A percentile compares a stretch with the other conserved stretches of the same genome.
Evolutionary conservation across 2,797 vertebrate genomes (phyloP).

Genomic region (Peromyscus attwateri): DNA sequence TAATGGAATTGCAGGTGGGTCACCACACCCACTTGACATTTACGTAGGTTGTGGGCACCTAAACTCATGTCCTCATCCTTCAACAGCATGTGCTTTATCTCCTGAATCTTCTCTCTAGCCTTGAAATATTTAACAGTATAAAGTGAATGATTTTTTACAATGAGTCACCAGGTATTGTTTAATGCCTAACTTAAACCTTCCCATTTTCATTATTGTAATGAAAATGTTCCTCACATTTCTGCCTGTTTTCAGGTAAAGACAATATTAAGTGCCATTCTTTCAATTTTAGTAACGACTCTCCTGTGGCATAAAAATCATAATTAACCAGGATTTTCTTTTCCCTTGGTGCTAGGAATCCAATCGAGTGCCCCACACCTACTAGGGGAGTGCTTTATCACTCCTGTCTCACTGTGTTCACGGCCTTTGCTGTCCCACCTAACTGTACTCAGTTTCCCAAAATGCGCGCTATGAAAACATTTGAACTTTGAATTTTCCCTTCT

Average conservation of each 20-base stretch:
- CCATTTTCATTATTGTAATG: neutral
- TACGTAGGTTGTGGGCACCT: neutral
- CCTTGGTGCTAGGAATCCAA: neutral
- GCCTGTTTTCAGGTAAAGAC: neutral
- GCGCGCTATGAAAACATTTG: neutral
- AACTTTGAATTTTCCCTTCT: neutral
- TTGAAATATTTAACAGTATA: neutral
- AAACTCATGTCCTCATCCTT: neutral
- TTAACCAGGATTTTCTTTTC: neutral
- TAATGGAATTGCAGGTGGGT: neutral
- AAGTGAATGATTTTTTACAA: neutral
- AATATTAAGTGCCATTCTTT: neutral
- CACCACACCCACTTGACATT: neutral
- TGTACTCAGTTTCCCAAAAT: neutral
- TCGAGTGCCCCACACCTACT: neutral
- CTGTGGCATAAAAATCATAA: neutral
- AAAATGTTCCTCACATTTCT: neutral
- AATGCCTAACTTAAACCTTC: neutral
- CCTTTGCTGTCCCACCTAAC: neutral
- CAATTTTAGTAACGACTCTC: neutral
- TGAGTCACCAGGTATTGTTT: neutral
- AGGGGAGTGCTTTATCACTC: neutral
- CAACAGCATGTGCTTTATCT: neutral
- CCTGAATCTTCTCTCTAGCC: neutral
- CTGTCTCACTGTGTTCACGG: neutral